Percentiles rank a stretch among this genome's conserved stretches.
Evolutionary conservation across 2,797 vertebrate species (phyloP).

Genomic region (Knipowitschia caucasica): DNA sequence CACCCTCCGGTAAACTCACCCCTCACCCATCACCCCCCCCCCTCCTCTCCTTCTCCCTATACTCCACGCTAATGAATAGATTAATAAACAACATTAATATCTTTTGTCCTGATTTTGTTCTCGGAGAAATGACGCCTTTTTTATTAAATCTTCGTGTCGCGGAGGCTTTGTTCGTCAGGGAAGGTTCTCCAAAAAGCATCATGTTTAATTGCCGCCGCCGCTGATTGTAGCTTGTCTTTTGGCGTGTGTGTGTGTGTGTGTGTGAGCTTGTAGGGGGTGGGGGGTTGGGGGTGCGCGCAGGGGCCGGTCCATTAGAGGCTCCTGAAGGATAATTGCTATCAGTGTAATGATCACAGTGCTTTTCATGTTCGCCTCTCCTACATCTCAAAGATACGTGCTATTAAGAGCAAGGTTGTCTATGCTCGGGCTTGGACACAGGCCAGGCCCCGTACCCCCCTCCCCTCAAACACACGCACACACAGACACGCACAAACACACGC

Average conservation of each 20-base stretch:
- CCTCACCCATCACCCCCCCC: conserved; percentile 21
- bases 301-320: conserved; percentile 65
- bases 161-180: conserved; percentile 66
- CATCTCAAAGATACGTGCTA: conserved; percentile 70
- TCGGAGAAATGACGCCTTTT: conserved; percentile 31
- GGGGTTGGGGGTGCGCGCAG: background rate
- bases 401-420: conserved; percentile 75
- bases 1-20: conserved; percentile 3
- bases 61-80: conserved; percentile 57
- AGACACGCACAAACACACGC: conserved; percentile 1
- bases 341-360: conserved; percentile 73
- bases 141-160: conserved; percentile 62
- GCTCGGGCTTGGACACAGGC: conserved; percentile 66
- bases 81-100: conserved; percentile 76
- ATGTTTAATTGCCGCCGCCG: conserved; percentile 67
- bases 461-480: conserved; percentile 4
- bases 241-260: conserved; percentile 22
- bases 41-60: conserved; percentile 26
- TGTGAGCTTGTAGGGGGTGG: background rate
- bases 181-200: conserved; percentile 66
- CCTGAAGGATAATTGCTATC: conserved; percentile 77
- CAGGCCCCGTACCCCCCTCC: conserved; percentile 19
- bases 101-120: conserved; percentile 46
- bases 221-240: conserved; percentile 58
- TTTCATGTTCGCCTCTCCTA: conserved; percentile 66